A percentile compares a stretch with the other conserved stretches of the same genome.
Evolutionary conservation across 2,113 vertebrate species (phyloP).

Genomic region (Hippocampus comes): DNA sequence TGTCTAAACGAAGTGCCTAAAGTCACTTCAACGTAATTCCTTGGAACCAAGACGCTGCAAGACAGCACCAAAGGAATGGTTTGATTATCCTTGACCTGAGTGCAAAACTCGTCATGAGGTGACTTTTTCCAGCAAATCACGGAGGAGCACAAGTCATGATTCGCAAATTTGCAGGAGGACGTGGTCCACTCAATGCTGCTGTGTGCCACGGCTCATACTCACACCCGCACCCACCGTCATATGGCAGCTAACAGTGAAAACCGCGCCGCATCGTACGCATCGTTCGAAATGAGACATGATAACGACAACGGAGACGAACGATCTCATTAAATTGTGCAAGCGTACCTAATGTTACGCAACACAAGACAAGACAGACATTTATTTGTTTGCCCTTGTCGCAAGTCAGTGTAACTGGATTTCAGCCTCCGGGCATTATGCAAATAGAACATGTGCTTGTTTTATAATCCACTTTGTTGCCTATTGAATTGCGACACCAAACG

Average conservation of each 20-base stretch:
- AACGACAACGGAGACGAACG: not conserved
- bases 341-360: not conserved
- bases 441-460: slow-evolving; percentile 43
- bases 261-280: no score
- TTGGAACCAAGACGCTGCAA: no score
- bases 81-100: not conserved
- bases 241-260: no score
- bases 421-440: slow-evolving; percentile 47
- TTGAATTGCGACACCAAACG: slow-evolving; percentile 45
- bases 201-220: not conserved
- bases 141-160: no score
- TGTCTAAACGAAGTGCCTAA: no score
- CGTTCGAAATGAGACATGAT: not conserved
- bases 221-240: not conserved
- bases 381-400: slow-evolving; percentile 38
- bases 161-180: no score
- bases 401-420: slow-evolving; percentile 53
- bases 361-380: not conserved
- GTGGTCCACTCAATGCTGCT: not conserved
- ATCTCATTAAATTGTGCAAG: not conserved
- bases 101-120: no score
- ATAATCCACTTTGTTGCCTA: slow-evolving; percentile 42
- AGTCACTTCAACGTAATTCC: no score
- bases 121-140: no score
- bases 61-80: not conserved